These are phyloP conservation scores for Enteromius viviparus DNA, from an alignment of 2,797 vertebrate genomes.

Conservation along the genomic window DNA sequence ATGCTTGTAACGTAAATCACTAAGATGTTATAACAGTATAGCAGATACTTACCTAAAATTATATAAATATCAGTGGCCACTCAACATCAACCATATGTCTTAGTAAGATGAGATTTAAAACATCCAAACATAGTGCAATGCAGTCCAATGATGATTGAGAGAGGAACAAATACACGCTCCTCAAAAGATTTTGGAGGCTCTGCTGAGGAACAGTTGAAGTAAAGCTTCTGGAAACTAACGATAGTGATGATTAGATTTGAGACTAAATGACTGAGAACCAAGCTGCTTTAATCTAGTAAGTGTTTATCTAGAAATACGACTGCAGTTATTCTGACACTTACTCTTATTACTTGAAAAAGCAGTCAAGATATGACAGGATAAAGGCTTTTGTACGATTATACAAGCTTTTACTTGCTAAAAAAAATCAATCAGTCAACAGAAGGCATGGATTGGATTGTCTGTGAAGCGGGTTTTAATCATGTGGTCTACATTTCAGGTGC, in stretches of 20 bases:
- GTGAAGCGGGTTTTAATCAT: constrained; percentile 11
- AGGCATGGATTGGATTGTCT: background rate
- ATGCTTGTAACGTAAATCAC: too few relatives aligned
- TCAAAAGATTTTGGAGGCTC: too few relatives aligned
- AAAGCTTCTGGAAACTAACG: too few relatives aligned
- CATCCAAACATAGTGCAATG: background rate
- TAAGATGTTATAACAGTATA: background rate
- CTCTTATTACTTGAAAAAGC: background rate
- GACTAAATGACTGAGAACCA: too few relatives aligned
- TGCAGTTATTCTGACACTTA: background rate
- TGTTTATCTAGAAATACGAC: too few relatives aligned
- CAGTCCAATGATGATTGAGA: background rate
- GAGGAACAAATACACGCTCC: background rate
- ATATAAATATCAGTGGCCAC: background rate
- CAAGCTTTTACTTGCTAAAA: too few relatives aligned
- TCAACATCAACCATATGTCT: background rate
- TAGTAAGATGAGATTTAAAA: background rate
- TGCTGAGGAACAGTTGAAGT: background rate
- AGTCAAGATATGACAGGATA: background rate
- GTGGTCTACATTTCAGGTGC: constrained; percentile 80
- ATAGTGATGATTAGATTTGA: too few relatives aligned
- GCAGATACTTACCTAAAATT: background rate
- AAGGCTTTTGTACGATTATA: too few relatives aligned
- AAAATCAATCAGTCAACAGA: background rate
- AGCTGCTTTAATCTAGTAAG: too few relatives aligned